Percentiles rank a stretch among this genome's conserved stretches.
phyloP scores from a whole-genome alignment of 2,888 invertebrate genomes.

The Volucella inanis region DNA sequence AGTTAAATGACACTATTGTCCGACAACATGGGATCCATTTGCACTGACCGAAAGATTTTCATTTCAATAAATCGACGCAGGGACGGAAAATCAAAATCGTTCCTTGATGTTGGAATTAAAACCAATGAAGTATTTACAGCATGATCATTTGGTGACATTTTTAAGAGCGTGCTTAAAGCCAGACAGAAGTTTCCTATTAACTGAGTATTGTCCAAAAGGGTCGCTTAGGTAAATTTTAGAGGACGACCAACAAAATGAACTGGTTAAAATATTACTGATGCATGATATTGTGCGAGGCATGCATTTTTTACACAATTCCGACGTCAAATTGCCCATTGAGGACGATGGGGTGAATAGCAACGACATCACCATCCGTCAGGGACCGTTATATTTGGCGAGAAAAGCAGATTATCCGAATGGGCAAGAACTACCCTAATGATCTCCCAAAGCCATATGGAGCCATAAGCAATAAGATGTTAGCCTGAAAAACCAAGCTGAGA shows the following conservation, averaged over 20 bases:
- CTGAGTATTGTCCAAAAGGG: constrained; percentile 98
- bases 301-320: constrained; percentile 95
- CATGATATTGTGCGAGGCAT: constrained; percentile 97
- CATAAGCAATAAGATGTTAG: too few species aligned
- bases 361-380: constrained; percentile 94
- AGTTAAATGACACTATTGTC: constrained; percentile 88
- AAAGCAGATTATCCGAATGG: too few species aligned
- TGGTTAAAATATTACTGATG: constrained; percentile 96
- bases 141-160: constrained; percentile 95
- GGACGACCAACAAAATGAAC: constrained; percentile 93
- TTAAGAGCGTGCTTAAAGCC: constrained; percentile 95
- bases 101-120: constrained; percentile 94
- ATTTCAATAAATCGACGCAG: constrained; percentile 92
- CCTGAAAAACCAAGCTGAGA: too few species aligned
- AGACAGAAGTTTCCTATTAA: constrained; percentile 93
- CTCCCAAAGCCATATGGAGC: too few species aligned
- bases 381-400: constrained; percentile 92
- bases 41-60: constrained; percentile 93
- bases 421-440: too few species aligned
- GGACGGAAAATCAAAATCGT: constrained; percentile 91
- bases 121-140: constrained; percentile 94
- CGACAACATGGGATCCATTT: constrained; percentile 90
- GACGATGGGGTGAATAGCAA: constrained; percentile 86
- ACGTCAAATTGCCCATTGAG: constrained; percentile 88
- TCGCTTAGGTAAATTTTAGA: constrained; percentile 95